Evolutionary conservation across 2,113 vertebrate genomes (phyloP).

Genomic region (Mesocricetus auratus): DNA sequence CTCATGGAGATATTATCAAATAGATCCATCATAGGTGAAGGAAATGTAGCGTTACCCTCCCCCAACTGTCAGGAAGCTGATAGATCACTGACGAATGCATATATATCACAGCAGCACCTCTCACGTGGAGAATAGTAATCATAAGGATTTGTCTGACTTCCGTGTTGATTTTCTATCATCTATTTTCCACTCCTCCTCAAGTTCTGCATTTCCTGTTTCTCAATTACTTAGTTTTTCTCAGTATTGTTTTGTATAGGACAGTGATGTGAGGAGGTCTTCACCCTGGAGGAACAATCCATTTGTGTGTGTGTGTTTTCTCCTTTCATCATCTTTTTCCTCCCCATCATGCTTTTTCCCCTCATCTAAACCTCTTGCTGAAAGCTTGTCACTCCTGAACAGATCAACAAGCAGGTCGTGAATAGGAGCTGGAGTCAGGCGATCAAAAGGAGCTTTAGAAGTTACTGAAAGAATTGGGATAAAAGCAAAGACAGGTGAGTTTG

Average conservation of each 20-base stretch:
- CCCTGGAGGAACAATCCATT: neutral
- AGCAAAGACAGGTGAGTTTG: neutral
- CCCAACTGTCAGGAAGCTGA: constrained; percentile 64
- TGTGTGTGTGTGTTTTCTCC: neutral
- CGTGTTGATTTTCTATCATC: neutral
- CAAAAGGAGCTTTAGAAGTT: neutral
- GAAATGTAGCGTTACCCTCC: constrained; percentile 25
- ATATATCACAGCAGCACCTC: constrained; percentile 63
- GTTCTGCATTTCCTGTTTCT: neutral
- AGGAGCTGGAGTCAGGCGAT: neutral
- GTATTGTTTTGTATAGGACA: constrained; percentile 10
- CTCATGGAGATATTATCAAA: constrained; percentile 59
- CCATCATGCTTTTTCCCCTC: neutral
- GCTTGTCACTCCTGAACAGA: constrained; percentile 5
- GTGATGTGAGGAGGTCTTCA: neutral
- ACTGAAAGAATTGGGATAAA: constrained; percentile 24
- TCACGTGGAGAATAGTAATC: constrained; percentile 20
- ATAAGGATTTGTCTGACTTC: neutral
- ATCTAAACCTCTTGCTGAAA: constrained; percentile 38
- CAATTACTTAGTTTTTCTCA: neutral
- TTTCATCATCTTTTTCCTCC: neutral
- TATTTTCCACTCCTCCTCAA: neutral
- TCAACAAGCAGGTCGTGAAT: constrained; percentile 37
- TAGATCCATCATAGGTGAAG: constrained; percentile 64
- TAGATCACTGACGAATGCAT: constrained; percentile 54